A percentile compares a stretch with the other conserved stretches of the same genome.
phyloP scores from a whole-genome alignment of 1,140 invertebrate genomes.

The Drosophila pachea region DNA sequence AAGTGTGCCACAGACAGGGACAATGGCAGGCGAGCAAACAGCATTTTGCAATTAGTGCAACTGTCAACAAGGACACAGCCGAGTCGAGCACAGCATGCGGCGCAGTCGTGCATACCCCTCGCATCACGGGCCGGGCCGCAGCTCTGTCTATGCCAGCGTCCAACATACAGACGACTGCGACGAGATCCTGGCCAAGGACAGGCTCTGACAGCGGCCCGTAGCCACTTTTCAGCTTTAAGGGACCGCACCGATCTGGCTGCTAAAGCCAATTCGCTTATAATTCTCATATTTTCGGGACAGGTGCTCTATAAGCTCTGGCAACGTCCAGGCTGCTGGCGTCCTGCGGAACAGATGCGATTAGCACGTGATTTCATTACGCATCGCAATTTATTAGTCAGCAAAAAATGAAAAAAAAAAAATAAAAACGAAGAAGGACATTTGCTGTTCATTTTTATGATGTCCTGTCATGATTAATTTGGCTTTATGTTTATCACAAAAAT shows the following conservation, averaged over 20 bases:
- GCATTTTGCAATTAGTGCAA: slow-evolving; percentile 75
- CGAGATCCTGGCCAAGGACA: too few species aligned
- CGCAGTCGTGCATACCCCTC: slow-evolving; percentile 15
- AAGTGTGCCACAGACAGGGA: slow-evolving; percentile 59
- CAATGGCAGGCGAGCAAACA: slow-evolving; percentile 50
- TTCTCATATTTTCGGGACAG: background rate
- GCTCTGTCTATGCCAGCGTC: slow-evolving; percentile 32
- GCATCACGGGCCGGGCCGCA: slow-evolving; percentile 56
- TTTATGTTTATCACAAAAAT: slow-evolving; percentile 30
- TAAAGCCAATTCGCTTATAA: too few species aligned
- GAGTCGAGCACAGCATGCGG: slow-evolving; percentile 13
- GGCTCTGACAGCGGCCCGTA: slow-evolving; percentile 24
- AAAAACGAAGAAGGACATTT: background rate
- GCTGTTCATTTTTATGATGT: slow-evolving; percentile 47
- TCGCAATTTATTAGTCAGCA: slow-evolving; percentile 18
- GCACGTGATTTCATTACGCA: slow-evolving; percentile 38
- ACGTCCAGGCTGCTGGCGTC: background rate
- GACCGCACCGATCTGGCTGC: too few species aligned
- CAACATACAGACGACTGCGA: too few species aligned
- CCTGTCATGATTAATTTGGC: slow-evolving; percentile 64
- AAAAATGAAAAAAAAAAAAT: background rate
- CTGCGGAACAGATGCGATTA: slow-evolving; percentile 22
- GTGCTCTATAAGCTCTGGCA: background rate
- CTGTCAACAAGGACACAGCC: slow-evolving; percentile 55
- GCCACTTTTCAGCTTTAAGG: slow-evolving; percentile 46